Conservation (phyloP, 2,797 vertebrate species). For the Petrocephalus schoutedeni region DNA sequence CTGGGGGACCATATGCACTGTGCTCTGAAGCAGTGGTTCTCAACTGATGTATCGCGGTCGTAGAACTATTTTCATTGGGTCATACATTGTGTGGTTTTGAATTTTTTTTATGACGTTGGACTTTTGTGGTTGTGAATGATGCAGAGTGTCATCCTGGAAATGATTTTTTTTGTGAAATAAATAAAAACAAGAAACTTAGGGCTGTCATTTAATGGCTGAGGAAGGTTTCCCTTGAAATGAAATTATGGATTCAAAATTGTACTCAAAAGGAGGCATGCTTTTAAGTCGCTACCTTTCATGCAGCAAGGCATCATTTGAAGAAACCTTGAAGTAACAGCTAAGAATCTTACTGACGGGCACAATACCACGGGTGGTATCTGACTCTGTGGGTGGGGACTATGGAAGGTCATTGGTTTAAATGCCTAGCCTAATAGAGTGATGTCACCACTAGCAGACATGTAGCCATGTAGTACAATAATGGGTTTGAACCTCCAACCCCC, state of each 20-base stretch:
- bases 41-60: neutral
- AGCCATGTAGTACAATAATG: neutral
- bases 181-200: no score
- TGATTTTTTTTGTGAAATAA: no score
- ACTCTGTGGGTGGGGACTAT: neutral
- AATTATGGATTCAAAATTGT: neutral
- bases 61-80: neutral
- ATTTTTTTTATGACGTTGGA: neutral
- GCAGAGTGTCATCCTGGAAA: neutral
- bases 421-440: neutral
- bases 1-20: neutral
- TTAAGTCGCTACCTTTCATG: neutral
- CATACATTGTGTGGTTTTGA: neutral
- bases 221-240: no score
- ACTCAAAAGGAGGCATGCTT: neutral
- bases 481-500: neutral
- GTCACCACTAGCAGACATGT: neutral
- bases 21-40: neutral
- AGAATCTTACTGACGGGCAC: neutral
- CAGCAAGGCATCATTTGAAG: neutral
- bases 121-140: no score
- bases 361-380: neutral
- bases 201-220: no score
- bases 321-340: neutral
- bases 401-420: neutral